These are phyloP conservation scores for Ceratosolen solmsi DNA, from an alignment of 1,140 invertebrate genomes.

Conservation along the genomic window DNA sequence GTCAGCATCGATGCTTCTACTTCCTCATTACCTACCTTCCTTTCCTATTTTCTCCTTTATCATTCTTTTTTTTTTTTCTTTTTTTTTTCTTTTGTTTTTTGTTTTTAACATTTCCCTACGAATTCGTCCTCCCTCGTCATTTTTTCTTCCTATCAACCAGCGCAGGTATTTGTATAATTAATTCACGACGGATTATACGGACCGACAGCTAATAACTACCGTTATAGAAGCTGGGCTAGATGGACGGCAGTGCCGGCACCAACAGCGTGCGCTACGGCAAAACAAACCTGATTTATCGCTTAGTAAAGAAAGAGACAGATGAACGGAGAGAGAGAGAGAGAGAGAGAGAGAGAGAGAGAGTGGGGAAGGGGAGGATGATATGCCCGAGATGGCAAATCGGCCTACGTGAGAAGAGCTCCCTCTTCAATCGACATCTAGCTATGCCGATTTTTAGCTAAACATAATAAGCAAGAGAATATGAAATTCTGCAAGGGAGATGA, in stretches of 20 bases:
- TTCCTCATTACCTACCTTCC: no score
- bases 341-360: background rate
- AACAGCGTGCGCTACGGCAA: constrained; percentile 9
- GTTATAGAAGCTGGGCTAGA: constrained; percentile 51
- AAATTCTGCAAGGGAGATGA: background rate
- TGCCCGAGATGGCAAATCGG: background rate
- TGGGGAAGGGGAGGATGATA: background rate
- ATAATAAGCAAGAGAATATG: constrained; percentile 6
- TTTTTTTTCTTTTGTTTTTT: no score
- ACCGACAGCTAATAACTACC: constrained; percentile 59
- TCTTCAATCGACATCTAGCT: constrained; percentile 27
- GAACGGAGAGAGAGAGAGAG: background rate
- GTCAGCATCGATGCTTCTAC: background rate
- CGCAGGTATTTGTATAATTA: constrained; percentile 57
- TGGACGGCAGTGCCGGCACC: background rate
- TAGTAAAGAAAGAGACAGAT: background rate
- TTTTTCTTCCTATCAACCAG: background rate
- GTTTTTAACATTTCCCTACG: constrained; percentile 10
- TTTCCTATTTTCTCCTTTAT: no score
- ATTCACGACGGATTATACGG: constrained; percentile 59
- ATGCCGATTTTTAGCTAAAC: constrained; percentile 29
- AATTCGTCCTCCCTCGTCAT: background rate
- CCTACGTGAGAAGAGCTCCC: constrained; percentile 7
- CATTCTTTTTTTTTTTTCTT: no score
- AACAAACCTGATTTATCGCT: constrained; percentile 55